phyloP scores from a whole-genome alignment of 2,888 invertebrate genomes.

The Nebria salina region DNA sequence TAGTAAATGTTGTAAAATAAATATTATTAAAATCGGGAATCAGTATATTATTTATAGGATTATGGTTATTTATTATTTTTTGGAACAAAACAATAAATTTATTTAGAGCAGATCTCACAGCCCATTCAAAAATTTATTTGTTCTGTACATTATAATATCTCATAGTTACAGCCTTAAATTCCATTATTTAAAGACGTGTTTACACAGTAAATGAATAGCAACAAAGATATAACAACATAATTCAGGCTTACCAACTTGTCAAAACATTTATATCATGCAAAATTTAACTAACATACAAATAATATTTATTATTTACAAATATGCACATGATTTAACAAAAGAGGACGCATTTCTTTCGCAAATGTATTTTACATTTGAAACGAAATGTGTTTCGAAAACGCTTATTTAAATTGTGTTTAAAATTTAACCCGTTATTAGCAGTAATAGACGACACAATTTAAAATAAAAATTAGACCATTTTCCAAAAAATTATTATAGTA shows the following conservation, averaged over 20 bases:
- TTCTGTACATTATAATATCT: constrained; percentile 41
- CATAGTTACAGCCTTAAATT: constrained; percentile 37
- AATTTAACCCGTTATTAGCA: too few species aligned
- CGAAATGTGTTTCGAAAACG: not conserved
- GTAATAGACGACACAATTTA: too few species aligned
- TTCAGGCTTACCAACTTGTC: not conserved
- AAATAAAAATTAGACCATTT: not conserved
- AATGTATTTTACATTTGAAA: not conserved
- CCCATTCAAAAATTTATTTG: constrained; percentile 34
- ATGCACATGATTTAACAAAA: constrained; percentile 16
- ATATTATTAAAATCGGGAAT: too few species aligned
- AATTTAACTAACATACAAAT: not conserved
- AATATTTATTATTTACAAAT: constrained; percentile 15
- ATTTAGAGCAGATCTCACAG: constrained; percentile 39
- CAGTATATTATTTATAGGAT: too few species aligned
- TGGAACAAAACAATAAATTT: not conserved
- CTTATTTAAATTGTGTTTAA: too few species aligned
- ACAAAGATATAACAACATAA: constrained; percentile 3
- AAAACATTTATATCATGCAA: not conserved
- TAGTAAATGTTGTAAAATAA: too few species aligned
- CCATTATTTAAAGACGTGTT: constrained; percentile 8
- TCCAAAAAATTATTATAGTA: not conserved
- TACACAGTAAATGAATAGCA: constrained; percentile 15
- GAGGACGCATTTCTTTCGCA: not conserved
- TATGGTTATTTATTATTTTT: too few species aligned